Evolutionary conservation across 1,140 invertebrate genomes (phyloP), one percentile per base, ranked within the genome.

Genomic region (Aradophagus sp.): DNA sequence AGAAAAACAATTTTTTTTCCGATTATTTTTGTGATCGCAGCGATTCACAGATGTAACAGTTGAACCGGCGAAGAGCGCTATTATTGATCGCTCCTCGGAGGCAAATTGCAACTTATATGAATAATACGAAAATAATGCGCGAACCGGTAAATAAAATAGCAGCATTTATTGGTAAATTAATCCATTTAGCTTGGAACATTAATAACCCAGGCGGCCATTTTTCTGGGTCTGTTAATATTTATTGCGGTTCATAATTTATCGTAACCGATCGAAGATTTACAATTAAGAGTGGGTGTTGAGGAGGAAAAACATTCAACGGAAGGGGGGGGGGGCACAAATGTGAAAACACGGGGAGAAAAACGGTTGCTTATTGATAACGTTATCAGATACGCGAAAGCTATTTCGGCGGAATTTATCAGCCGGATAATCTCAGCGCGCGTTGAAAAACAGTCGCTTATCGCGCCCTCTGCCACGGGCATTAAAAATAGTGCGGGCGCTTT

Each of bases 301-400:
- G 4, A 23, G 4, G 20, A 23, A 23, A 23, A 8, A 23, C 4
- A 8, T 23, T 23, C n/a, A n/a, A n/a, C n/a, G n/a, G n/a, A n/a
- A n/a, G n/a, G n/a, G n/a, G n/a, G n/a, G n/a, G n/a, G n/a, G n/a
- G n/a, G n/a, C n/a, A n/a, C n/a, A n/a, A n/a, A n/a, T n/a, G 20
- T 4, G 20, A 19, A 38, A 38, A 38, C n/a, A 10, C n/a, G 35
- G 11, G n/a, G n/a, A 10, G n/a, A 13, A 26, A 26, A 31, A 41
- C 23, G 14, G 19, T 13, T 13, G 4, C 11, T 10, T 41, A 7
- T 16, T 7, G 23, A 32, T 44, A 44, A 44, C 23, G 19, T 32
- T 47, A 47, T 47, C 44, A 34, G 42, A 32, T 45, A 32, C 15
- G 12, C 8, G 26, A 32, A 10, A 31, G 12, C 27, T 7, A 45